phyloP scores from a whole-genome alignment of 2,888 invertebrate genomes.

The Frankliniella intonsa region DNA sequence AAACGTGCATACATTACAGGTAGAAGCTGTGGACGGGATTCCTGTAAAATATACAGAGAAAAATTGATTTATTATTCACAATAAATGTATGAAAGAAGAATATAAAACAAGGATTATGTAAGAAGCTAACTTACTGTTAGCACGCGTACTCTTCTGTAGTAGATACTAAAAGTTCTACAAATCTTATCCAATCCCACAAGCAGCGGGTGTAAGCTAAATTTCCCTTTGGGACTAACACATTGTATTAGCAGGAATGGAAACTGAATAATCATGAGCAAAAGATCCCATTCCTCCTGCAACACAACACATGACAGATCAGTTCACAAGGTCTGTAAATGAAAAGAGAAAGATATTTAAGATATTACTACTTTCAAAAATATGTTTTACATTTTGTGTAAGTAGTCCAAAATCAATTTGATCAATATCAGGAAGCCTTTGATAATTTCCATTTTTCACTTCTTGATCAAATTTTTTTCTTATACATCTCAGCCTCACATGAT shows the following conservation, averaged over 20 bases:
- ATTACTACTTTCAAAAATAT: neutral
- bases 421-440: neutral
- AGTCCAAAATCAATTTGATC: neutral
- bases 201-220: neutral
- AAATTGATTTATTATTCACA: neutral
- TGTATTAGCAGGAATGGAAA: neutral
- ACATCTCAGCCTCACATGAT: neutral
- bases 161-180: neutral
- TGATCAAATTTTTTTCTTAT: constrained; percentile 10
- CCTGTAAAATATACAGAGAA: neutral
- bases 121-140: neutral
- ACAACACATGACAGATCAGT: neutral
- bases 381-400: neutral
- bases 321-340: neutral
- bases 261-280: neutral
- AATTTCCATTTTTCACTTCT: neutral
- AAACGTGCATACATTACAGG: neutral
- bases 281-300: neutral
- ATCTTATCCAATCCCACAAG: constrained; percentile 1
- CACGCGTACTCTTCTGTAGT: neutral
- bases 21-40: neutral
- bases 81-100: neutral
- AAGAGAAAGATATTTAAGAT: neutral
- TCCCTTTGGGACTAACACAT: neutral
- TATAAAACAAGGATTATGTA: no score